phyloP scores from a whole-genome alignment of 2,888 invertebrate species.

The Chrysotoxum bicinctum region DNA sequence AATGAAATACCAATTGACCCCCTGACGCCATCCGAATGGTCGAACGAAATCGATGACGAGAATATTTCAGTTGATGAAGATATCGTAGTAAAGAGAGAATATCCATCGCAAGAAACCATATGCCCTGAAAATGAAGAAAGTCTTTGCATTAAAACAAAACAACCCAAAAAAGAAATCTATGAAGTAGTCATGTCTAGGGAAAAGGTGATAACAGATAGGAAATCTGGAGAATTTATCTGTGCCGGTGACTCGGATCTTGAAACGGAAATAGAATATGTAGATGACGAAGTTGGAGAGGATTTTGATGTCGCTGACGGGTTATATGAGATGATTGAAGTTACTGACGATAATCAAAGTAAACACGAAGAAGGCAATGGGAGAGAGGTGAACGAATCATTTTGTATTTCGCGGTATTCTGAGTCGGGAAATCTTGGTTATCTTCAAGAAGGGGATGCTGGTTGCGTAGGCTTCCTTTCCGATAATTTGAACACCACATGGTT shows the following conservation, averaged over 20 bases:
- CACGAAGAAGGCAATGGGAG: neutral
- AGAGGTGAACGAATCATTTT: neutral
- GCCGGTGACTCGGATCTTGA: neutral
- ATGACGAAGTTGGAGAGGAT: slow-evolving; percentile 12
- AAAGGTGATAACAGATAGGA: neutral
- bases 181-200: neutral
- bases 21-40: neutral
- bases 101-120: neutral
- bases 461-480: no score
- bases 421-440: neutral
- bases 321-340: slow-evolving; percentile 32
- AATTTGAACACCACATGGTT: slow-evolving; percentile 57
- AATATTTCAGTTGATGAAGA: neutral
- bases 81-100: neutral
- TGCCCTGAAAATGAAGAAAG: neutral
- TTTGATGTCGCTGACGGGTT: neutral
- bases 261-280: neutral
- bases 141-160: neutral
- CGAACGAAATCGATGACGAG: neutral
- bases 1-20: neutral
- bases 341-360: neutral
- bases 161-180: neutral
- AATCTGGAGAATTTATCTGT: neutral
- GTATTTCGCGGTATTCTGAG: neutral
- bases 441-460: neutral